Conservation (phyloP, 2,113 vertebrate genomes). For the Pyxicephalus adspersus region DNA sequence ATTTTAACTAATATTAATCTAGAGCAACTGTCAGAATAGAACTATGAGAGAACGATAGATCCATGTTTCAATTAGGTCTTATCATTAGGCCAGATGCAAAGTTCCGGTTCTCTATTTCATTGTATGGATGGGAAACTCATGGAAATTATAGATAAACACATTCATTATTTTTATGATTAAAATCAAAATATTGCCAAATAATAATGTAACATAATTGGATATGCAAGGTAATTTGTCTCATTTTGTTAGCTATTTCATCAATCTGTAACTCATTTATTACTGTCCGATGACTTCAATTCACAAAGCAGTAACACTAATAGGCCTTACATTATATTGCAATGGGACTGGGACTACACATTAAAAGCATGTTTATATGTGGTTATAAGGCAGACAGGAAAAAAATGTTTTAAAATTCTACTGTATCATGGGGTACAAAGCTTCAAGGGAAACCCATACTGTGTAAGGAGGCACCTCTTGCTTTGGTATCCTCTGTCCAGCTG, state of each 20-base stretch:
- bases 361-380: not conserved
- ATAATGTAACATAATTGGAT: not conserved
- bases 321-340: not conserved
- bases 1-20: constrained; percentile 38
- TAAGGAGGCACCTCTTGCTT: too few relatives aligned
- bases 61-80: not conserved
- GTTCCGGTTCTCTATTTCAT: not conserved
- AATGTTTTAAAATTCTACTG: too few relatives aligned
- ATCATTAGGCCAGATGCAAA: not conserved
- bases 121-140: not conserved
- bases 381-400: not conserved
- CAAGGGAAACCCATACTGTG: too few relatives aligned
- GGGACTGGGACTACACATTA: not conserved
- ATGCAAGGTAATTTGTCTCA: not conserved
- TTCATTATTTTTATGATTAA: not conserved
- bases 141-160: not conserved
- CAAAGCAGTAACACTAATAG: not conserved
- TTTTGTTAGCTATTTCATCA: not conserved
- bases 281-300: not conserved
- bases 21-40: constrained; percentile 13
- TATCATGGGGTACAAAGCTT: too few relatives aligned
- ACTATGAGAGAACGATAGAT: constrained; percentile 3
- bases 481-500: too few relatives aligned
- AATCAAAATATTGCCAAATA: not conserved
- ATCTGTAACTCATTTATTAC: not conserved